phyloP scores from a whole-genome alignment of 2,797 vertebrate species.

The Babyrousa celebensis region DNA sequence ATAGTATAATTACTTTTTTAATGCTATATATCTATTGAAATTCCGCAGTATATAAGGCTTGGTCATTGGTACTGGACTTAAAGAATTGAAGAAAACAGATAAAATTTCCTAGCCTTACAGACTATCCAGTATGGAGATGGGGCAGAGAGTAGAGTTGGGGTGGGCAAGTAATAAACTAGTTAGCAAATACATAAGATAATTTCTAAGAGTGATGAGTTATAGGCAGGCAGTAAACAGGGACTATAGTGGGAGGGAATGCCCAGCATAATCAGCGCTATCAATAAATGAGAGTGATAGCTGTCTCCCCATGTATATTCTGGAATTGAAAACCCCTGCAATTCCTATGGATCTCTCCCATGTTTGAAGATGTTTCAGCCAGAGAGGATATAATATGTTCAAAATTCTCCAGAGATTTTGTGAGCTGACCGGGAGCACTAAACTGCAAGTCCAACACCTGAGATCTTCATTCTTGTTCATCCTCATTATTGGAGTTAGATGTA shows the following conservation, averaged over 20 bases:
- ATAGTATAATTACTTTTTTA: background rate
- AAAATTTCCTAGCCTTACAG: background rate
- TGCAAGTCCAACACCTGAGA: background rate
- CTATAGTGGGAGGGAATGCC: background rate
- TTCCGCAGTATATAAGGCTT: background rate
- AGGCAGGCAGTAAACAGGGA: background rate
- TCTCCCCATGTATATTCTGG: background rate
- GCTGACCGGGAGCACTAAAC: background rate
- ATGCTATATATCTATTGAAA: background rate
- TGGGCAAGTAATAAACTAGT: background rate
- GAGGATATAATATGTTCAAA: background rate
- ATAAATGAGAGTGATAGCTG: background rate
- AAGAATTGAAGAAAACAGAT: background rate
- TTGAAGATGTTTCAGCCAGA: conserved; percentile 9
- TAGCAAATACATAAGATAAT: conserved; percentile 1
- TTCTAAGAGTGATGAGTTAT: background rate
- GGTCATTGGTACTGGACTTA: background rate
- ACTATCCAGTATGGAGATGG: background rate
- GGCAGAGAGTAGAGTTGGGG: background rate
- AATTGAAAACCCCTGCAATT: conserved; percentile 22
- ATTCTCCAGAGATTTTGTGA: conserved; percentile 33
- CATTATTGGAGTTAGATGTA: background rate
- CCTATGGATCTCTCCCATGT: conserved; percentile 7
- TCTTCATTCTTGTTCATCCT: background rate
- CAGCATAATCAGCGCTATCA: background rate